Percentiles rank a stretch among this genome's conserved stretches.
phyloP scores from a whole-genome alignment of 2,888 invertebrate species.

The Chrysina gloriosa region DNA sequence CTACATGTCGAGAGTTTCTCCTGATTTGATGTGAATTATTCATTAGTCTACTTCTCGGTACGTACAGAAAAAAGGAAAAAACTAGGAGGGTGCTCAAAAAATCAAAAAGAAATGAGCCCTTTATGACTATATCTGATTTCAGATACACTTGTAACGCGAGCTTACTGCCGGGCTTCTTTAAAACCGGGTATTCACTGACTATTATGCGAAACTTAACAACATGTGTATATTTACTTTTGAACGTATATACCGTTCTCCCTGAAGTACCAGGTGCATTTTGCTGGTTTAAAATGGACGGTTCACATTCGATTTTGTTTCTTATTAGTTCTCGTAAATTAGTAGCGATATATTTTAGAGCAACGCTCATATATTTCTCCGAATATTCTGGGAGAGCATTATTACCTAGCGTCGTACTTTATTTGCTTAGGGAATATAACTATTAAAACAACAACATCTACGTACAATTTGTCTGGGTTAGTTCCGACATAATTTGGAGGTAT shows the following conservation, averaged over 20 bases:
- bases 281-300: slow-evolving; percentile 23
- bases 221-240: slow-evolving; percentile 41
- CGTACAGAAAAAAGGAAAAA: slow-evolving; percentile 22
- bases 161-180: slow-evolving; percentile 30
- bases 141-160: slow-evolving; percentile 45
- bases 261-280: slow-evolving; percentile 9
- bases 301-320: background rate
- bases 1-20: slow-evolving; percentile 16
- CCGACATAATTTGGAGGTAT: background rate
- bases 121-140: slow-evolving; percentile 43
- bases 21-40: slow-evolving; percentile 42
- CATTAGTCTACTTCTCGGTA: slow-evolving; percentile 22
- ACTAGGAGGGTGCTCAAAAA: slow-evolving; percentile 25
- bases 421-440: background rate
- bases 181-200: slow-evolving; percentile 32
- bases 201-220: slow-evolving; percentile 42
- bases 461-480: background rate
- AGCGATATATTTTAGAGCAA: background rate
- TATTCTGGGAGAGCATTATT: background rate
- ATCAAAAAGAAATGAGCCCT: slow-evolving; percentile 37
- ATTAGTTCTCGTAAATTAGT: background rate
- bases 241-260: slow-evolving; percentile 14
- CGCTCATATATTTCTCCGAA: background rate
- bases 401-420: background rate
- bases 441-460: background rate